Conservation (phyloP, 2,797 vertebrate species). For the Tamandua tetradactyla region DNA sequence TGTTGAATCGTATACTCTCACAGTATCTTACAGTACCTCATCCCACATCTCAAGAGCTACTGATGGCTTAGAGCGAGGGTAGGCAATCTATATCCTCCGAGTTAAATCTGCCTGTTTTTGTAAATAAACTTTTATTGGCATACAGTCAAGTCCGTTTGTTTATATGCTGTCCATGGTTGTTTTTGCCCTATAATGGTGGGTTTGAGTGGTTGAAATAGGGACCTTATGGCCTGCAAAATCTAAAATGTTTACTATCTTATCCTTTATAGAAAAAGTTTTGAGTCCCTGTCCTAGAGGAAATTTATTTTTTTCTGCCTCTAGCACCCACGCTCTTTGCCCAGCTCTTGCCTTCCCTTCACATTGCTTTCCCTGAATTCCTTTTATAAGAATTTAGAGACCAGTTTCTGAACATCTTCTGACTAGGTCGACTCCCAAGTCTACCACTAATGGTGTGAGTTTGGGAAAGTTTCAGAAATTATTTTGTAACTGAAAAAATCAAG, state of each 20-base stretch:
- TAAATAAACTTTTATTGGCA: not conserved
- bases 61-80: not conserved
- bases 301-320: not conserved
- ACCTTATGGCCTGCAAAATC: not conserved
- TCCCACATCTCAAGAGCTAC: not conserved
- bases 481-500: too few relatives aligned
- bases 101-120: not conserved
- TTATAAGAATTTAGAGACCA: not conserved
- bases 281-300: not conserved
- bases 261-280: not conserved
- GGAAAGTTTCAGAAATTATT: not conserved
- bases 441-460: not conserved
- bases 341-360: not conserved
- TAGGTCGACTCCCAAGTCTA: not conserved
- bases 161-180: fast-evolving
- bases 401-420: not conserved
- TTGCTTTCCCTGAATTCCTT: not conserved
- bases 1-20: not conserved
- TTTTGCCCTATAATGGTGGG: not conserved
- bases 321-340: not conserved
- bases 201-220: not conserved
- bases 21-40: not conserved
- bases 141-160: not conserved
- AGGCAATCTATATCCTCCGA: not conserved
- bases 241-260: not conserved